Conservation (phyloP, 2,797 vertebrate genomes). For the Setipinna tenuifilis region DNA sequence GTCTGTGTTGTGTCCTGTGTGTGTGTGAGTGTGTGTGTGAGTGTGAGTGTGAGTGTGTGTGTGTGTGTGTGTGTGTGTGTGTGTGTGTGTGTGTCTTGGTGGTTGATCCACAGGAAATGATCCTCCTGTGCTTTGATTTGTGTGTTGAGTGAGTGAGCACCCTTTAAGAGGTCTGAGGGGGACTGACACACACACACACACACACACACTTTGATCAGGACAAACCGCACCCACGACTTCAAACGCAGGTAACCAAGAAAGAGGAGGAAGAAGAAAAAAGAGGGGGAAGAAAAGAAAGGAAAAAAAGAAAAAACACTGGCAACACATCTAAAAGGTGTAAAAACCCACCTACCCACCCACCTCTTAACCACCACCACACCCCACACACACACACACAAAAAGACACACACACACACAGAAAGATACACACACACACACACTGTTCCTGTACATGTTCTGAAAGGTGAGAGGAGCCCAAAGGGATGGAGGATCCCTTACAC, state of each 20-base stretch:
- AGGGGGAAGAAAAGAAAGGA: neutral
- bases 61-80: neutral
- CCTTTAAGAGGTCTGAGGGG: constrained; percentile 47
- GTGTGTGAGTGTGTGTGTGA: too few relatives aligned
- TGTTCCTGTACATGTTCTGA: constrained; percentile 43
- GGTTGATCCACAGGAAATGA: constrained; percentile 17
- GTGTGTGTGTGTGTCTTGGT: neutral
- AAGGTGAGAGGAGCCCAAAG: constrained; percentile 55
- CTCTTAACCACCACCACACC: constrained; percentile 33
- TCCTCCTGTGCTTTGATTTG: constrained; percentile 61
- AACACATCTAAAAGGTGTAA: constrained; percentile 73
- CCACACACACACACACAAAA: neutral
- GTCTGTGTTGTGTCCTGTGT: neutral
- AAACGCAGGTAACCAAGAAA: constrained; percentile 29
- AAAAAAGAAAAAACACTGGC: constrained; percentile 67
- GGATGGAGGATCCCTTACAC: constrained; percentile 52
- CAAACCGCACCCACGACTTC: neutral
- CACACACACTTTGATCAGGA: constrained; percentile 63
- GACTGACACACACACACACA: neutral
- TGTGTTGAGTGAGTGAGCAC: constrained; percentile 52
- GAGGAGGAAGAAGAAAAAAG: constrained; percentile 46
- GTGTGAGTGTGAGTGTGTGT: neutral
- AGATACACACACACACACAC: neutral
- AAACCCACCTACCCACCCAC: neutral
- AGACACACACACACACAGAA: neutral